Conservation (phyloP, 2,797 vertebrate species). For the Sebastes itinus region DNA sequence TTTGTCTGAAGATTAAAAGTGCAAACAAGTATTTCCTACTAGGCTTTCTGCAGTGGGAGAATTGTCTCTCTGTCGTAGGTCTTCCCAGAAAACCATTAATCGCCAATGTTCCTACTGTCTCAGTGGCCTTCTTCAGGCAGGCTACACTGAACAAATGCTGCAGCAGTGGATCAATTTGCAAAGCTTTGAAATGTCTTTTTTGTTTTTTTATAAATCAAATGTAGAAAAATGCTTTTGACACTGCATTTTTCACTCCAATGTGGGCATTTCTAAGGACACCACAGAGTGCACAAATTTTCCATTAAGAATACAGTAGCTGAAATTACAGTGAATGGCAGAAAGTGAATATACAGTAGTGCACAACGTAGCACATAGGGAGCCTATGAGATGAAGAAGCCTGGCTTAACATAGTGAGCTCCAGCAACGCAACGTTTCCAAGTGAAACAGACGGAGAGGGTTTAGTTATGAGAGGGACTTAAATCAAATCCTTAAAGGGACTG, state of each 20-base stretch:
- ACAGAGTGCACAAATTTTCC: neutral
- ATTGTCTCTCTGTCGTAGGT: neutral
- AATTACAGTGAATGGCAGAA: neutral
- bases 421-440: neutral
- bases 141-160: constrained; percentile 11
- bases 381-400: neutral
- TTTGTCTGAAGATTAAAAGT: neutral
- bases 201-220: neutral
- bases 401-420: neutral
- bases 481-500: neutral
- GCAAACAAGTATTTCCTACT: neutral
- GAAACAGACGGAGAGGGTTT: neutral
- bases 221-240: neutral
- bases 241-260: neutral
- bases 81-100: constrained; percentile 19
- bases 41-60: neutral
- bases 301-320: constrained; percentile 2
- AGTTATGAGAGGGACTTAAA: neutral
- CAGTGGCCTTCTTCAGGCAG: constrained; percentile 6
- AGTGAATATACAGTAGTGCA: neutral
- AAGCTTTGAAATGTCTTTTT: neutral
- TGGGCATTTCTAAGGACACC: neutral
- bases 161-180: constrained; percentile 3
- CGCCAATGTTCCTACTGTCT: neutral
- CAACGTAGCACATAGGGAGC: neutral